A percentile compares a stretch with the other conserved stretches of the same genome.
Evolutionary conservation across 2,797 vertebrate species (phyloP).

Genomic region (Chaetodon trifasciatus): DNA sequence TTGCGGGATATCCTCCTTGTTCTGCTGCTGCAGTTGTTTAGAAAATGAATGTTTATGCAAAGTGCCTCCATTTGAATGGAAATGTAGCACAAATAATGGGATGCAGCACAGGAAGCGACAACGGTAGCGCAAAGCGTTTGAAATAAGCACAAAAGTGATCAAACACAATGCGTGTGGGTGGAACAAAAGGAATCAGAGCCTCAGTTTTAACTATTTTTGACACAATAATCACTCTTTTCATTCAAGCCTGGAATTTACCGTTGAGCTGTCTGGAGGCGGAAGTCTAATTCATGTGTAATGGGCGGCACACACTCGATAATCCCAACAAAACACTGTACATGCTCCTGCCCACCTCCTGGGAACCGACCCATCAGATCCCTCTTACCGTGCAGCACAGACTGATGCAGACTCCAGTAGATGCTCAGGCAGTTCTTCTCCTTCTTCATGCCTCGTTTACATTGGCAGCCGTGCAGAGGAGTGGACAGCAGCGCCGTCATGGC

Average conservation of each 20-base stretch:
- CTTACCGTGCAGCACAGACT: constrained; percentile 91
- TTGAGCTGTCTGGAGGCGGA: constrained; percentile 49
- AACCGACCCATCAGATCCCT: background rate
- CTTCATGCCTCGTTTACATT: constrained; percentile 95
- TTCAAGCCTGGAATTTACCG: constrained; percentile 25
- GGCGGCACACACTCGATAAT: constrained; percentile 38
- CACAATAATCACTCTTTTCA: constrained; percentile 59
- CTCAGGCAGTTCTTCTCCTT: constrained; percentile 95
- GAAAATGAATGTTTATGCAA: constrained; percentile 1
- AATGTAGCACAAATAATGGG: constrained; percentile 13
- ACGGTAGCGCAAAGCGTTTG: background rate
- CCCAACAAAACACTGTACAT: constrained; percentile 5
- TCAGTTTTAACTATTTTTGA: constrained; percentile 46
- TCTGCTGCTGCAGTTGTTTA: background rate
- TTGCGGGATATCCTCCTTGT: background rate
- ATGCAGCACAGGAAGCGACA: background rate
- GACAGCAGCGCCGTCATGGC: constrained; percentile 91
- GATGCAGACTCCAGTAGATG: constrained; percentile 95
- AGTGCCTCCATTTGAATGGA: constrained; percentile 19
- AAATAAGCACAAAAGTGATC: constrained; percentile 35
- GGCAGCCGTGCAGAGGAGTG: constrained; percentile 92
- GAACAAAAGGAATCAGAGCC: constrained; percentile 39
- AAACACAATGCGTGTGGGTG: constrained; percentile 40
- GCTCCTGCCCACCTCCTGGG: constrained; percentile 11
- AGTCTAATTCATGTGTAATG: constrained; percentile 45